phyloP scores from a whole-genome alignment of 1,140 invertebrate genomes.

The Drosophila lacertosa region DNA sequence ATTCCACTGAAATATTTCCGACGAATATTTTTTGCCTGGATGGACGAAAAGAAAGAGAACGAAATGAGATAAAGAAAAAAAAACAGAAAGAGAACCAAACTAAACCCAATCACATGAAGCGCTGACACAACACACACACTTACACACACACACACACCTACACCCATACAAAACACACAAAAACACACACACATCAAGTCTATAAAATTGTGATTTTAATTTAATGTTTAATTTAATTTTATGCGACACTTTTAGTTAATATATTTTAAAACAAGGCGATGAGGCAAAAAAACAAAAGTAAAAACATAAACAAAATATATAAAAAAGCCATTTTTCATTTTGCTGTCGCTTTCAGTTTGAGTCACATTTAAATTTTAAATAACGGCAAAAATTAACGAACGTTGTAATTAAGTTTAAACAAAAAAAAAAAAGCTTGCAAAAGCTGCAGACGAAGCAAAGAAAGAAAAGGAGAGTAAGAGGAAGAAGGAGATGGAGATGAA shows the following conservation, averaged over 20 bases:
- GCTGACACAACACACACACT: constrained; percentile 40
- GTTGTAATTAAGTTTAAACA: constrained; percentile 21
- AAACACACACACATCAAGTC: constrained; percentile 76
- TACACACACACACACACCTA: constrained; percentile 19
- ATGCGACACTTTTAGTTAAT: constrained; percentile 48
- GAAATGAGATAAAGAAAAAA: constrained; percentile 2
- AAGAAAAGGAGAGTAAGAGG: neutral
- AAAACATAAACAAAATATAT: constrained; percentile 12
- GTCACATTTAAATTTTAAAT: constrained; percentile 42
- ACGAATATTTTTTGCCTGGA: constrained; percentile 81
- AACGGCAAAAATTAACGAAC: constrained; percentile 35
- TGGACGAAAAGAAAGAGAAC: constrained; percentile 27
- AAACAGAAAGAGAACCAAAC: constrained; percentile 28
- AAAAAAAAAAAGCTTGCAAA: constrained; percentile 6
- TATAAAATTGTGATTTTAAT: constrained; percentile 84
- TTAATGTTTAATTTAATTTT: constrained; percentile 80
- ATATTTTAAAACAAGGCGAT: constrained; percentile 19
- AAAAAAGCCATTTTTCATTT: constrained; percentile 48
- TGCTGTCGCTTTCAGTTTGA: constrained; percentile 43
- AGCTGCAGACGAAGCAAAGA: neutral
- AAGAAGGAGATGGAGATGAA: neutral
- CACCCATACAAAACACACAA: constrained; percentile 20
- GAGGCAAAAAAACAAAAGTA: constrained; percentile 33
- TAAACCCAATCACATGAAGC: constrained; percentile 38
- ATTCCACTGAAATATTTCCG: constrained; percentile 77